Conservation (phyloP, 2,888 invertebrate genomes). For the Cryptosula pallasiana region DNA sequence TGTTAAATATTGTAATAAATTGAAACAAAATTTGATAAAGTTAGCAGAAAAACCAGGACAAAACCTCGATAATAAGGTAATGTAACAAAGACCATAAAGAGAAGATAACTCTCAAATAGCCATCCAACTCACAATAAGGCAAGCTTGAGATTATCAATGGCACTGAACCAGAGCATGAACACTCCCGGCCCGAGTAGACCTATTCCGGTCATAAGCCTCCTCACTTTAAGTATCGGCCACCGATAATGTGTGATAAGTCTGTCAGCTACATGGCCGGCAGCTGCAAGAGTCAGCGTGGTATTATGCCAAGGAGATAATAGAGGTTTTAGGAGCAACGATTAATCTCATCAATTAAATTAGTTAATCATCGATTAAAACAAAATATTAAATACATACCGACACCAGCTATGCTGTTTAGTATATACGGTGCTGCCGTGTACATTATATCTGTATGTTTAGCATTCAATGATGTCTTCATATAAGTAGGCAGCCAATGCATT, state of each 20-base stretch:
- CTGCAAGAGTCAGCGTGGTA: too few relatives aligned
- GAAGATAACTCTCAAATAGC: not conserved
- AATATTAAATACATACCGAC: constrained; percentile 60
- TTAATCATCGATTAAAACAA: too few relatives aligned
- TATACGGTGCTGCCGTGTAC: constrained; percentile 68
- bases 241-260: constrained; percentile 61
- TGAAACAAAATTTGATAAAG: too few relatives aligned
- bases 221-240: constrained; percentile 64
- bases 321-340: too few relatives aligned
- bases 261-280: constrained; percentile 69
- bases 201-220: constrained; percentile 67
- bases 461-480: constrained; percentile 62
- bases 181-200: constrained; percentile 69
- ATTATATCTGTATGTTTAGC: constrained; percentile 67
- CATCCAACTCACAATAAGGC: constrained; percentile 62
- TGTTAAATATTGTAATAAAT: too few relatives aligned
- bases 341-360: too few relatives aligned
- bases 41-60: too few relatives aligned
- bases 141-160: constrained; percentile 64
- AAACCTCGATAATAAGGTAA: too few relatives aligned
- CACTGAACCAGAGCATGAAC: constrained; percentile 66
- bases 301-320: too few relatives aligned
- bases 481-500: constrained; percentile 75
- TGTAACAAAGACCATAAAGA: not conserved
- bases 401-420: constrained; percentile 67